A percentile compares a stretch with the other conserved stretches of the same genome.
Evolutionary conservation across 2,888 invertebrate genomes (phyloP).

Genomic region (Sussaba pulchella): DNA sequence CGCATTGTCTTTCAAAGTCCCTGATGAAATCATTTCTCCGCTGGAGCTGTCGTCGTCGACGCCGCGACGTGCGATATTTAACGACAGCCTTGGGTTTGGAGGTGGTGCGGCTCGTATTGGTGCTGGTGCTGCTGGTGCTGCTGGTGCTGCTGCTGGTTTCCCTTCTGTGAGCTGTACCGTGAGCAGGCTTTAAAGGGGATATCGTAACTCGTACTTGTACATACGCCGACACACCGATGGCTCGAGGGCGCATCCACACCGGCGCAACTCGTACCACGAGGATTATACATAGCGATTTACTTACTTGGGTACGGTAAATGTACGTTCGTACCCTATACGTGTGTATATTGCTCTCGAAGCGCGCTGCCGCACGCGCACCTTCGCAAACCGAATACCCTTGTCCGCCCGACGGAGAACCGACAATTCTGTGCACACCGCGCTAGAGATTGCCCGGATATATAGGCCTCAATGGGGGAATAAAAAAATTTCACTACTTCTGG

Average conservation of each 20-base stretch:
- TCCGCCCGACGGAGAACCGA: slow-evolving; percentile 14
- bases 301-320: slow-evolving; percentile 10
- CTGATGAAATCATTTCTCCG: slow-evolving; percentile 74
- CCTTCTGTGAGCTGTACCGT: slow-evolving; percentile 16
- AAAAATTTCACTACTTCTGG: slow-evolving; percentile 3
- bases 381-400: slow-evolving; percentile 4
- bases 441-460: slow-evolving; percentile 17
- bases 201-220: slow-evolving; percentile 17
- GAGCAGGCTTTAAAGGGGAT: slow-evolving; percentile 61
- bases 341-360: slow-evolving; percentile 30
- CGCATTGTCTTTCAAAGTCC: slow-evolving; percentile 75
- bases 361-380: slow-evolving; percentile 9
- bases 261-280: not conserved
- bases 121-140: slow-evolving; percentile 13
- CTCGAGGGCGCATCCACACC: not conserved
- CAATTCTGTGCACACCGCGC: not conserved
- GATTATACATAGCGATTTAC: slow-evolving; percentile 9
- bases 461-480: not conserved
- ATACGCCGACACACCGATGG: slow-evolving; percentile 8
- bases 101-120: slow-evolving; percentile 3
- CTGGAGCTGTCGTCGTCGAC: slow-evolving; percentile 49
- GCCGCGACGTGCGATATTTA: slow-evolving; percentile 70
- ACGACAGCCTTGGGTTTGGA: slow-evolving; percentile 63
- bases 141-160: slow-evolving; percentile 26
- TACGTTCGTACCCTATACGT: not conserved